Base-by-base conservation (phyloP, 2,888 invertebrate genomes). In the Oscheius sp. region DNA sequence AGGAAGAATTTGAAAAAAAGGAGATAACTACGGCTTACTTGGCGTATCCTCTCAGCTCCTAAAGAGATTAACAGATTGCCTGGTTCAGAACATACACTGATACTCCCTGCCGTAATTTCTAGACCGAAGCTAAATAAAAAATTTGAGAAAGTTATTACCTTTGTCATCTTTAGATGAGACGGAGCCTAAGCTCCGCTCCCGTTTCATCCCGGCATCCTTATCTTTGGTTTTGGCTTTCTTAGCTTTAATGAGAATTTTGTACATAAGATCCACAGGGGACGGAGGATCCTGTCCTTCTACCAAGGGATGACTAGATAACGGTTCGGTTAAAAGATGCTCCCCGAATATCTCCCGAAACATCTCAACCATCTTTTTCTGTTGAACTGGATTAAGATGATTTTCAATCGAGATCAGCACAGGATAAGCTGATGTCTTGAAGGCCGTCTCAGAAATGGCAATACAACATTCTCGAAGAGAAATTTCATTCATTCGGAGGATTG, bases 341-440 rank as follows among this genome's bases (percentile, higher is more conserved):
- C 82, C 82, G 66, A 84, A 84, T 22, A 77, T 69, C 20, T 67
- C 65, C 26, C 64, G 72, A 54, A 82, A 82, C 20, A 73, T 70
- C 32, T 78, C 71, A 8, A 82, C 78, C 78, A 82, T 80, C 57
- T 71, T 72, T 61, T 77, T 67, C 63, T 84, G 84, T 50, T 84
- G 84, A 2, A 51, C 51, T 3, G 74, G 38, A 6, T 73, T 94
- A 90, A 98, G 97, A 88, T 98, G 97, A 90, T 98, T 98, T 89
- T 98, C 98, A 87, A 98, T 97, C 22, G 97, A 98, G 62, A 98
- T 89, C 78, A 98, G 95, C 62, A 98, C 91, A 0, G 98, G 98
- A 87, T 92, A 95, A 80, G 96, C 95, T 2, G 95, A 94, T 1
- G 97, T 95, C 64, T 97, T 95, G 89, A 98, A 98, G 45, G 97